Evolutionary conservation across 2,113 vertebrate genomes (phyloP), one percentile per base, ranked within the genome.

Genomic region (Bathybates hornii): DNA sequence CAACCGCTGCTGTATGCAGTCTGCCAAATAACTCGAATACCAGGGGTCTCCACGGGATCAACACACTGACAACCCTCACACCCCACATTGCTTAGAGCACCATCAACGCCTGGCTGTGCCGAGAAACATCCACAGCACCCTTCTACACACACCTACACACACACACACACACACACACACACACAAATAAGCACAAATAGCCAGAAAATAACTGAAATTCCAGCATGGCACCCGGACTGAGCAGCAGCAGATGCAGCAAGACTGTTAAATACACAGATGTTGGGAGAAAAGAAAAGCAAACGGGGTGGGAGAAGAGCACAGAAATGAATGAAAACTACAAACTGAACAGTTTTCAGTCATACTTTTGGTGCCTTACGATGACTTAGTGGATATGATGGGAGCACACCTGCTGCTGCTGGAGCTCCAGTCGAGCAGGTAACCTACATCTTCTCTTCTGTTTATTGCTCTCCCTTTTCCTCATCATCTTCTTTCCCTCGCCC

Each of bases 121-220:
- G 36, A 82, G 29, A 87, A 81, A 84, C 86, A 79, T 21, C 57
- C 85, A 88, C 61, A 91, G 8, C 82, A 27, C 59, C 53, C 73
- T 29, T 85, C 61, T 78, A 87, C 52, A 56, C 80, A 81, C 53
- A 63, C 45, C 48, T 78, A 80, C 16, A 90, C 24, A 81, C 52
- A 78, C 21, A 12, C 1, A 53, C 43, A 45, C 43, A 45, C 43
- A 14, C 12, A 41, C 89, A 83, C 73, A 76, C 56, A 76, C 29
- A 90, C 38, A 38, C 24, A 87, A 1, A 86, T 53, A 87, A 73
- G 43, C 89, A 85, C 79, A 80, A 76, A 78, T 41, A 91, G 87
- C 90, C 29, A 66, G 89, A 93, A 95, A 96, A 96, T 96, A 90
- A 89, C 93, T 95, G 82, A 87, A 88, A 97, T 96, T 96, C 96